Conservation (phyloP, 2,888 invertebrate genomes). For the Tromatobia lineatoria region DNA sequence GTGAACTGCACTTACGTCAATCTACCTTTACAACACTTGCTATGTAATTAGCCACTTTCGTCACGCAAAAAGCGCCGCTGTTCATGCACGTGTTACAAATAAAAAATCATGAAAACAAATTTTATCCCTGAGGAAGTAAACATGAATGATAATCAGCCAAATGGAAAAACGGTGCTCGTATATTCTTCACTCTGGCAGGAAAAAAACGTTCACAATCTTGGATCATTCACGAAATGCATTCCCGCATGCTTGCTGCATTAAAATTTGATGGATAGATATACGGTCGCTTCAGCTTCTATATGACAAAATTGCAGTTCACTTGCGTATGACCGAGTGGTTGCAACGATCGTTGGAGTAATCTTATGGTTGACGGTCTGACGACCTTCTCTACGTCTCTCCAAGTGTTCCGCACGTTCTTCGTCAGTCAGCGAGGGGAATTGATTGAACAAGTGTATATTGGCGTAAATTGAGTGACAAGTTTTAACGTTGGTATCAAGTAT, state of each 20-base stretch:
- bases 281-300: conserved; percentile 27
- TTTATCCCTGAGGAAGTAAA: background rate
- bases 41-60: too few relatives aligned
- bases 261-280: conserved; percentile 28
- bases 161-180: background rate
- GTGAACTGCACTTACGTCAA: too few relatives aligned
- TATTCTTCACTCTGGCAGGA: background rate
- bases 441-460: conserved; percentile 52
- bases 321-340: conserved; percentile 49
- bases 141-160: background rate
- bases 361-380: conserved; percentile 62
- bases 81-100: too few relatives aligned
- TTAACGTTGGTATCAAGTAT: background rate
- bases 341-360: conserved; percentile 55
- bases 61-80: too few relatives aligned
- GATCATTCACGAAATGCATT: background rate
- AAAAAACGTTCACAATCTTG: background rate
- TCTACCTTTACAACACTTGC: too few relatives aligned
- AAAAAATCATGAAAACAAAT: too few relatives aligned
- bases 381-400: conserved; percentile 33
- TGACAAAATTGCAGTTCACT: conserved; percentile 60
- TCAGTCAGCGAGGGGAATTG: conserved; percentile 40
- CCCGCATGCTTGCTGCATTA: background rate
- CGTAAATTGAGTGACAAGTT: conserved; percentile 1
- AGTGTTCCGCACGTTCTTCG: conserved; percentile 22